Evolutionary conservation across 2,113 vertebrate species (phyloP), one percentile per base, ranked within the genome.

Genomic region (Gasterosteus nipponicus): DNA sequence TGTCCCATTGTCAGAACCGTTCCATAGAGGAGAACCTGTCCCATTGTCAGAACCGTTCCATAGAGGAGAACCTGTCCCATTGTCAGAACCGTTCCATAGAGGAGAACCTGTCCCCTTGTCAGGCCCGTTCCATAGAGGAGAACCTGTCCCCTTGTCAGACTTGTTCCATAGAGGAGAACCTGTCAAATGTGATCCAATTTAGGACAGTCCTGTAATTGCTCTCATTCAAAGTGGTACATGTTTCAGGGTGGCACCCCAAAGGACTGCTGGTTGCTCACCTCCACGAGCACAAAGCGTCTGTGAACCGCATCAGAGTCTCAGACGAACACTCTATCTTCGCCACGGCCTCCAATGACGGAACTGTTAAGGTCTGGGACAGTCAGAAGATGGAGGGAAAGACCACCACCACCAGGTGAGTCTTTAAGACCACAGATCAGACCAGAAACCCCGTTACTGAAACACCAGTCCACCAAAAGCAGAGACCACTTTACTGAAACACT

Each of bases 321-420:
- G 97, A 99, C 47, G 98, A 99, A 14, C 97, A 99, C 89, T 95
- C 96, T 54, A 97, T 99, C 89, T 99, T 99, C 81, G 97, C 98
- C 56, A 98, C 98, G 0, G 98, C 96, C 77, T 99, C 98, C 75
- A 98, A 99, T 18, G 98, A 99, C 77, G 98, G 98, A 57, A 96
- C 97, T 0, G 97, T 99, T 65, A 99, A 99, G 86, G 96, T 99
- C 56, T 99, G 98, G 98, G 98, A 99, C 89, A 99, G 98, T 83
- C 98, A 98, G 76, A 99, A 99, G 93, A 99, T 99, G 98, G 98
- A 99, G 89, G 98, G 98, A 49, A 99, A 99, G 91, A 98, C 97
- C 39, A 98, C 97, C 6, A 99, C 98, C 60, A 99, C 97, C 69
- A 96, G 98, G 97, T 98, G 38, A 44, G 84, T 5, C 42, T 15